These are phyloP conservation scores for Enteromius unitaeniatus DNA, from an alignment of 2,797 vertebrate species.

Conservation along the genomic window DNA sequence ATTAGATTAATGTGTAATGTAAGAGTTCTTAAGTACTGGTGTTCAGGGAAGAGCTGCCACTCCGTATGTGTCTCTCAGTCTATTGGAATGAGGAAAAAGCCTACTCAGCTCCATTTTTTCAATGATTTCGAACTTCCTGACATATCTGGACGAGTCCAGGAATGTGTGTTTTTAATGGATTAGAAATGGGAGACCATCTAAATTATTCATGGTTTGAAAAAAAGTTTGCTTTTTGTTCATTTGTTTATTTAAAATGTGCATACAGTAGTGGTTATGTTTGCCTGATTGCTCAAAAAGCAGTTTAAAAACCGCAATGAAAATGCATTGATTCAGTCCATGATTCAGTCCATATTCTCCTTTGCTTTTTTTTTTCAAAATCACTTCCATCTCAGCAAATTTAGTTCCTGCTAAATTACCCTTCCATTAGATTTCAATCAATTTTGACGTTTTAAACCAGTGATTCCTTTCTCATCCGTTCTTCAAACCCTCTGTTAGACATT, in stretches of 20 bases:
- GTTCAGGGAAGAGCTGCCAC: constrained; percentile 64
- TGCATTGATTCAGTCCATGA: constrained; percentile 53
- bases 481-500: background rate
- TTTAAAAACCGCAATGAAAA: constrained; percentile 57
- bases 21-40: constrained; percentile 74
- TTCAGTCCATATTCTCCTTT: constrained; percentile 49
- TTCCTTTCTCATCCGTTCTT: constrained; percentile 41
- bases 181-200: constrained; percentile 10
- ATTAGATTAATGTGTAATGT: constrained; percentile 80
- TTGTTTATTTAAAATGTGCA: constrained; percentile 7
- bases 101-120: constrained; percentile 45
- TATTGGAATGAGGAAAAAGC: constrained; percentile 41
- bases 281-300: constrained; percentile 59
- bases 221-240: background rate
- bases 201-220: constrained; percentile 1
- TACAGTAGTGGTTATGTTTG: background rate
- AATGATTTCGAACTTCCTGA: constrained; percentile 32
- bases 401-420: constrained; percentile 65
- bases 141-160: constrained; percentile 3
- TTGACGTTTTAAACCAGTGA: constrained; percentile 53
- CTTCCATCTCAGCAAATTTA: constrained; percentile 51
- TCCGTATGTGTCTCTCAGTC: constrained; percentile 63
- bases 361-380: constrained; percentile 24
- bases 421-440: constrained; percentile 67
- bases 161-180: constrained; percentile 20